Evolutionary conservation across 2,113 vertebrate species (phyloP).

Genomic region (Psephotus haematonotus): DNA sequence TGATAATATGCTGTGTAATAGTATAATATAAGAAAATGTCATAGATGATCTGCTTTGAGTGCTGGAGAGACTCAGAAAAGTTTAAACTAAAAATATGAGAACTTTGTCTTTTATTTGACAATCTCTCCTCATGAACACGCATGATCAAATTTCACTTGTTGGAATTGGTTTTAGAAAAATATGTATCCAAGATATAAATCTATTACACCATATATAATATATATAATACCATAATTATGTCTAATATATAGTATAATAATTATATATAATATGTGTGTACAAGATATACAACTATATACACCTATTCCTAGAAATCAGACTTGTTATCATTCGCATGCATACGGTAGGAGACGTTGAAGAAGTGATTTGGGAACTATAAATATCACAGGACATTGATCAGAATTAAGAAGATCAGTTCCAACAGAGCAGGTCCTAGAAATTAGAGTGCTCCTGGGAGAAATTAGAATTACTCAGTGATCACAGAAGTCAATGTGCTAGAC

Average conservation of each 20-base stretch:
- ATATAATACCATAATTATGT: not conserved
- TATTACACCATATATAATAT: not conserved
- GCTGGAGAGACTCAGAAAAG: not conserved
- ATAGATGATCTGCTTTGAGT: not conserved
- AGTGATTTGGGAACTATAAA: not conserved
- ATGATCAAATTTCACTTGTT: not conserved
- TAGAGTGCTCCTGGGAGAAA: not conserved
- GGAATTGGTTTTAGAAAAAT: not conserved
- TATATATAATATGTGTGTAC: not conserved
- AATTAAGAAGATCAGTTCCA: constrained; percentile 34
- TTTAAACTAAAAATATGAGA: not conserved
- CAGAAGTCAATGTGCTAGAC: not conserved
- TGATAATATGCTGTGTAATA: not conserved
- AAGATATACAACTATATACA: not conserved
- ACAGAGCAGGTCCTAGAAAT: not conserved
- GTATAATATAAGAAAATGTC: not conserved
- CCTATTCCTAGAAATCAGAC: not conserved
- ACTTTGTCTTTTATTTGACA: not conserved
- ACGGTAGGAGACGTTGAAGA: not conserved
- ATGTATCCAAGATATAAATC: not conserved
- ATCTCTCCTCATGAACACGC: not conserved
- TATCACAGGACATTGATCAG: not conserved
- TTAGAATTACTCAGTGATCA: not conserved
- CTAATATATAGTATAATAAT: not conserved
- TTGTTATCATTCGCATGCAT: not conserved